Base-by-base conservation (phyloP, 2,888 invertebrate genomes). In the Andrena bicolor region DNA sequence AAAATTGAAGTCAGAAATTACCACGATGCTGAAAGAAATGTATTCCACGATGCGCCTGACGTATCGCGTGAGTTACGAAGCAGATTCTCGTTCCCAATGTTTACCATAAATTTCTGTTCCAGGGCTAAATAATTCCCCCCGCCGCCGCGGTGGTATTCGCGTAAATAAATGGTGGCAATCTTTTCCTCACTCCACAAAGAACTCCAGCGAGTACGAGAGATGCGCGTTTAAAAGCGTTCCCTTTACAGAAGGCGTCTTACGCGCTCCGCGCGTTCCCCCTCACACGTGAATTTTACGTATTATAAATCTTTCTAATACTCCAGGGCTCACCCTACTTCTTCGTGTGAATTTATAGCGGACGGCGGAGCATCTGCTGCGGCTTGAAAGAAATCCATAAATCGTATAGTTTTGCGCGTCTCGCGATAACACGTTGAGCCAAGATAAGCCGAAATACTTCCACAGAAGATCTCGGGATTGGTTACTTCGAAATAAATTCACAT, bases 361-460 rank as follows among this genome's bases (percentile, higher is more conserved):
- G 78, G 63, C 16, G 66, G 74, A 82, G 72, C 83, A 83, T 82
- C 74, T 83, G 83, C 74, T 35, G 58, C 53, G 41, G 74, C 71
- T 71, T 63, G 56, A 66, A 81, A 82, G 83, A 66, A 77, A 81
- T 73, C 83, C 77, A 77, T 83, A 83, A 83, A 83, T 83, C 74
- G 70, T 75, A 77, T 32, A 65, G 77, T 83, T 83, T 82, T 66
- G 66, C 70, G 71, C 66, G 70, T 71, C 68, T 30, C 61, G 69
- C 53, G 76, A 82, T 81, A 82, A 66, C 81, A 72, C 72, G 71
- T 61, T 63, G 68, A 80, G 71, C 80, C 81, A 32, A 81, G 81
- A 82, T 82, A 80, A 82, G 82, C 73, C 65, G 56, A 68, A 76
- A 77, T 53, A 76, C 66, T 66, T 78, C 48, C 48, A 23, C 56